These are phyloP conservation scores for Heliocidaris erythrogramma DNA, from an alignment of 35 echinoderm and acorn worm species.

Conservation along the genomic window DNA sequence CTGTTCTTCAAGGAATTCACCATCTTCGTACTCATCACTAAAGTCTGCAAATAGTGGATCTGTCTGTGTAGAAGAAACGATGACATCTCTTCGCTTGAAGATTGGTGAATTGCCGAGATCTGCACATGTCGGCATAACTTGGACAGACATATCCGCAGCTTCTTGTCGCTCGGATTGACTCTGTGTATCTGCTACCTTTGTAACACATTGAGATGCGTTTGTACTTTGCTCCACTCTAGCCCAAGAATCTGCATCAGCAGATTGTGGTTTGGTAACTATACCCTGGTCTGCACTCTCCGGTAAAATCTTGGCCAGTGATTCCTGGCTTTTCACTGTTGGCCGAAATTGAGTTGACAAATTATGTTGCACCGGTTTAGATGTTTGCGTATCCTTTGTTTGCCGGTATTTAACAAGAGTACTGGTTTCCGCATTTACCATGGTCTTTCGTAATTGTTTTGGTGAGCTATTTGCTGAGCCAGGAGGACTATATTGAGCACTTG, in stretches of 20 bases:
- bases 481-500: slow-evolving; percentile 41
- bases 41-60: slow-evolving; percentile 31
- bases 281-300: not conserved
- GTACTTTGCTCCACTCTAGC: slow-evolving; percentile 17
- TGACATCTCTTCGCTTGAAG: slow-evolving; percentile 35
- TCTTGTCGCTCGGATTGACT: slow-evolving; percentile 52
- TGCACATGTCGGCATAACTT: slow-evolving; percentile 55
- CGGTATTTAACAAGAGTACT: not conserved
- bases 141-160: slow-evolving; percentile 59
- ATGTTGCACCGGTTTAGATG: not conserved
- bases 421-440: not conserved
- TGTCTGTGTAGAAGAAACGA: slow-evolving; percentile 50
- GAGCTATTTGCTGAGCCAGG: slow-evolving; percentile 6
- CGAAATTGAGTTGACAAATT: not conserved
- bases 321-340: slow-evolving; percentile 12
- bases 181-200: slow-evolving; percentile 17
- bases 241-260: slow-evolving; percentile 26
- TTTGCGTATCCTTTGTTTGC: slow-evolving; percentile 19
- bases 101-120: slow-evolving; percentile 64
- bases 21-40: slow-evolving; percentile 35
- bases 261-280: slow-evolving; percentile 38
- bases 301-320: not conserved
- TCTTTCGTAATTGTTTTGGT: not conserved
- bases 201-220: slow-evolving; percentile 49
- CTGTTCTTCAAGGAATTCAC: not conserved